These are phyloP conservation scores for Leptopilina drosophilae DNA, from an alignment of 2,888 invertebrate species.

Conservation along the genomic window DNA sequence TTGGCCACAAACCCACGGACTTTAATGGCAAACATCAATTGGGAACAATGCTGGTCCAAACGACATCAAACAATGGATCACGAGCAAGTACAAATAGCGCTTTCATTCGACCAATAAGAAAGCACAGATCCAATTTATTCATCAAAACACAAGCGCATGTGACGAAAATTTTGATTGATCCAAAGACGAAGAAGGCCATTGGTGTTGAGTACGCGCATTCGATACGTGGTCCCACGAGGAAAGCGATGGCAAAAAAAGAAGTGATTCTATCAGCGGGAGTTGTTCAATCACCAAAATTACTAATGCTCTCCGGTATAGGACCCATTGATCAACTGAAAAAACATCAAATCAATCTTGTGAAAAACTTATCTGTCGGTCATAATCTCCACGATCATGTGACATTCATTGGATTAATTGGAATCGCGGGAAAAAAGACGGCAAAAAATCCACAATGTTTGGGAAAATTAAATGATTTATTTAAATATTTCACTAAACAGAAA, in stretches of 20 bases:
- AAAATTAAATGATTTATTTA: constrained; percentile 71
- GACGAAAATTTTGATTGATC: constrained; percentile 78
- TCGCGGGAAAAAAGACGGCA: neutral
- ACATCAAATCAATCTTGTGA: constrained; percentile 72
- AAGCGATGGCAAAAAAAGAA: constrained; percentile 76
- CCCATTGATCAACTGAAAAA: constrained; percentile 73
- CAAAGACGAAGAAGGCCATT: constrained; percentile 42
- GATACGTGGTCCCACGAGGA: constrained; percentile 67
- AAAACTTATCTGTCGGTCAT: constrained; percentile 77
- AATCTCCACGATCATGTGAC: constrained; percentile 79
- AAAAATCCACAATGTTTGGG: constrained; percentile 5
- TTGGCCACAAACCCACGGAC: constrained; percentile 81
- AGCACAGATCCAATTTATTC: constrained; percentile 75
- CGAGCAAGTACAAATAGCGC: constrained; percentile 82
- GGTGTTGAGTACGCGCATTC: constrained; percentile 46
- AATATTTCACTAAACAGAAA: constrained; percentile 78
- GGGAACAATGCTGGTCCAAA: constrained; percentile 82
- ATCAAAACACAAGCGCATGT: constrained; percentile 78
- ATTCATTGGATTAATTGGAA: neutral
- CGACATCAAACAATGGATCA: constrained; percentile 81
- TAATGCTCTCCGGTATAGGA: constrained; percentile 79
- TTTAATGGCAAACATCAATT: constrained; percentile 80
- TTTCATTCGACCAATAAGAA: constrained; percentile 83
- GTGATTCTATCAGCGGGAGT: constrained; percentile 78
- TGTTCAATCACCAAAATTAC: constrained; percentile 78